Conservation (phyloP, 1,140 invertebrate genomes). For the Tetragnatha versicolor region DNA sequence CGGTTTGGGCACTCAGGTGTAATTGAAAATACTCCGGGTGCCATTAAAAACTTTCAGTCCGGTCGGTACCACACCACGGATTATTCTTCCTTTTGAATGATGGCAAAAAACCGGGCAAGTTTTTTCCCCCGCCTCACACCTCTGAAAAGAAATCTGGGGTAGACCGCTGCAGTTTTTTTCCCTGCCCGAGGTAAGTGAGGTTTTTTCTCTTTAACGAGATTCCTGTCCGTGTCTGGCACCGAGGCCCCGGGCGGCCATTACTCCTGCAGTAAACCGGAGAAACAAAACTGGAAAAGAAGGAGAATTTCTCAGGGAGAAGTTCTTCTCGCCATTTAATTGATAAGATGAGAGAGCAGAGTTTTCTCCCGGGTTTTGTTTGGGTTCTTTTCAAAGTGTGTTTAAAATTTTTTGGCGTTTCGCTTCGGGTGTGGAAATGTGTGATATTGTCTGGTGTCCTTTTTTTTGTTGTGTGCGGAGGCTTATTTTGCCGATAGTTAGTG, state of each 20-base stretch:
- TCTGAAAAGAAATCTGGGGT: conserved; percentile 36
- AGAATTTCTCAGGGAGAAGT: background rate
- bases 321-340: conserved; percentile 52
- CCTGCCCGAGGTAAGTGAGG: conserved; percentile 6
- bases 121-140: conserved; percentile 13
- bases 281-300: conserved; percentile 25
- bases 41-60: conserved; percentile 35
- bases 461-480: background rate
- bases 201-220: conserved; percentile 44
- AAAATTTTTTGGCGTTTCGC: background rate
- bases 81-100: conserved; percentile 27
- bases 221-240: conserved; percentile 10
- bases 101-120: conserved; percentile 9
- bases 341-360: conserved; percentile 36
- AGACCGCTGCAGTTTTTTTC: conserved; percentile 5
- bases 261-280: conserved; percentile 37
- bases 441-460: background rate
- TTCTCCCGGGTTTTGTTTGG: conserved; percentile 5
- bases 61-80: conserved; percentile 9
- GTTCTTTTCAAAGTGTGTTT: background rate
- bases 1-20: background rate
- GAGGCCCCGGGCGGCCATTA: conserved; percentile 44
- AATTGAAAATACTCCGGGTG: conserved; percentile 9
- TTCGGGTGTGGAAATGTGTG: background rate
- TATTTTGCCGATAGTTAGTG: too few relatives aligned